phyloP scores from a whole-genome alignment of 2,113 vertebrate species.

The Mormoops blainvillei region DNA sequence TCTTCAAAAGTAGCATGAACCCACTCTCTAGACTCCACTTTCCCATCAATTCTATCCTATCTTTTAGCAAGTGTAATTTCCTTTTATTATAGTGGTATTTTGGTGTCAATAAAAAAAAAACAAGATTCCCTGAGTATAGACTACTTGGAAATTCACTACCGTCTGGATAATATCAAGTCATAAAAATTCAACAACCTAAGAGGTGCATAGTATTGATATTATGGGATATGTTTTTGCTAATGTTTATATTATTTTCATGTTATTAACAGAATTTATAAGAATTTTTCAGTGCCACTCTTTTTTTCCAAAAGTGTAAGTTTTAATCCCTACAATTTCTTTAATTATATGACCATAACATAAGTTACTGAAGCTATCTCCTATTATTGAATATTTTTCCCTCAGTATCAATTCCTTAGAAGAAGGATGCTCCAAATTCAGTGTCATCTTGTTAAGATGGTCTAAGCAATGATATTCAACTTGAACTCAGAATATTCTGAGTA shows the following conservation, averaged over 20 bases:
- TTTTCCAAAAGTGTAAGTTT: neutral
- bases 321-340: neutral
- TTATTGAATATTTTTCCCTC: neutral
- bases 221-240: neutral
- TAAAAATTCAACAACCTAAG: neutral
- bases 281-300: neutral
- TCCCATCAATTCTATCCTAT: neutral
- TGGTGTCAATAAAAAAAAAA: neutral
- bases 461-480: neutral
- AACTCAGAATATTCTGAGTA: constrained; percentile 5
- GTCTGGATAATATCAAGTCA: neutral
- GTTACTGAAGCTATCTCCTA: neutral
- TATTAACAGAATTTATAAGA: neutral
- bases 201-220: neutral
- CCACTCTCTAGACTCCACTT: neutral
- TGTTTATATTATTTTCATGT: neutral
- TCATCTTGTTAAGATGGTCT: neutral
- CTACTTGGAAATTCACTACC: neutral
- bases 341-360: neutral
- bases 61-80: neutral
- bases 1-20: neutral
- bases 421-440: neutral
- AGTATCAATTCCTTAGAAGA: neutral
- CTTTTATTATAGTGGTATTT: neutral
- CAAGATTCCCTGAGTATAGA: neutral